These are phyloP conservation scores for Bambusicola thoracicus DNA, from an alignment of 2,113 vertebrate genomes.

Conservation along the genomic window DNA sequence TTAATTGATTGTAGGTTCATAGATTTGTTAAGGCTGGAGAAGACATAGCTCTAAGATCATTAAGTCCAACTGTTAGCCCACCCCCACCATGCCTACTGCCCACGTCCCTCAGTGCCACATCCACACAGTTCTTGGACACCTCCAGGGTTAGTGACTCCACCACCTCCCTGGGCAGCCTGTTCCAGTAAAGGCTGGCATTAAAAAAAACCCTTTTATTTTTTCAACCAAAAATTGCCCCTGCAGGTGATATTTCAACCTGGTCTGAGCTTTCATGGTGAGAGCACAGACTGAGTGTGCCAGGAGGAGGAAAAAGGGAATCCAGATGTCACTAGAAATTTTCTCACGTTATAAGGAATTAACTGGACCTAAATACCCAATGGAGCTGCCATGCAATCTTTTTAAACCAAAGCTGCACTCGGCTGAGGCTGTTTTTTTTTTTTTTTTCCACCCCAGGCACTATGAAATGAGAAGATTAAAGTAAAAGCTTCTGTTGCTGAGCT, in stretches of 20 bases:
- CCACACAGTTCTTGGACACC: no score
- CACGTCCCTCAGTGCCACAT: no score
- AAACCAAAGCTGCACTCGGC: neutral
- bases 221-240: neutral
- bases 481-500: neutral
- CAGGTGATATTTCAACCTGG: neutral
- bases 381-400: neutral
- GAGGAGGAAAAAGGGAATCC: neutral
- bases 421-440: neutral
- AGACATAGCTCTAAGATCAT: no score
- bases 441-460: neutral
- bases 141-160: no score
- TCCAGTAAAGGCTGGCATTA: neutral
- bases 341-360: neutral
- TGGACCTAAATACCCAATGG: neutral
- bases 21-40: no score
- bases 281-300: neutral
- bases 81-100: no score
- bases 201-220: neutral
- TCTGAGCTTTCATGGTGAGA: neutral
- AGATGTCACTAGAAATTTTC: neutral
- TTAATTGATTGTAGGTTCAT: neutral
- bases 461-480: conserved; percentile 6
- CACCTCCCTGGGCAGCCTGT: no score
- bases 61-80: no score